Evolutionary conservation across 2,113 vertebrate species (phyloP).

Genomic region (Alexandromys fortis): DNA sequence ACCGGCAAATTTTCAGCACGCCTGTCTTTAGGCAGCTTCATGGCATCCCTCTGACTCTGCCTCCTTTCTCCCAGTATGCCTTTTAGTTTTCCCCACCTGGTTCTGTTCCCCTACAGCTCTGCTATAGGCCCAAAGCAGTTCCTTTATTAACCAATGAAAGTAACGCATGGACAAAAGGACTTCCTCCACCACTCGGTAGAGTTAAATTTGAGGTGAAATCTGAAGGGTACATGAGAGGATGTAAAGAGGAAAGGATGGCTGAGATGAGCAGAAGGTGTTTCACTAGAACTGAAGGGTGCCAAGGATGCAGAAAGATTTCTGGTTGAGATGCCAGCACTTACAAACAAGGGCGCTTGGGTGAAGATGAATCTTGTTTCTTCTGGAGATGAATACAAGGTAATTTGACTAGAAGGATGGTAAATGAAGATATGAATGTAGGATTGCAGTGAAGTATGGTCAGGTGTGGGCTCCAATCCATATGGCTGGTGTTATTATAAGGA

Average conservation of each 20-base stretch:
- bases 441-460: not conserved
- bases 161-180: too few species aligned
- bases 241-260: not conserved
- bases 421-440: not conserved
- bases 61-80: too few species aligned
- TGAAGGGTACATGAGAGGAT: not conserved
- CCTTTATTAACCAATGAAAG: too few species aligned
- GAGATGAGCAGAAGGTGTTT: not conserved
- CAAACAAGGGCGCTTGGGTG: not conserved
- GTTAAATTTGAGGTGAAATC: not conserved
- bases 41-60: too few species aligned
- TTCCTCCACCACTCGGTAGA: not conserved
- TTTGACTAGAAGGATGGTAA: not conserved
- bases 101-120: too few species aligned
- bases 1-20: too few species aligned
- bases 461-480: not conserved
- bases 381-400: not conserved
- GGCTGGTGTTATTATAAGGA: not conserved
- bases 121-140: too few species aligned
- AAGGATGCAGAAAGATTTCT: not conserved
- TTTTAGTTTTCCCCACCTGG: too few species aligned
- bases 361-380: not conserved
- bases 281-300: not conserved
- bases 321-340: not conserved
- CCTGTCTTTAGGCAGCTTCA: too few species aligned